These are phyloP conservation scores for Platypus cylindrus DNA, from an alignment of 2,888 invertebrate genomes.

Conservation along the genomic window DNA sequence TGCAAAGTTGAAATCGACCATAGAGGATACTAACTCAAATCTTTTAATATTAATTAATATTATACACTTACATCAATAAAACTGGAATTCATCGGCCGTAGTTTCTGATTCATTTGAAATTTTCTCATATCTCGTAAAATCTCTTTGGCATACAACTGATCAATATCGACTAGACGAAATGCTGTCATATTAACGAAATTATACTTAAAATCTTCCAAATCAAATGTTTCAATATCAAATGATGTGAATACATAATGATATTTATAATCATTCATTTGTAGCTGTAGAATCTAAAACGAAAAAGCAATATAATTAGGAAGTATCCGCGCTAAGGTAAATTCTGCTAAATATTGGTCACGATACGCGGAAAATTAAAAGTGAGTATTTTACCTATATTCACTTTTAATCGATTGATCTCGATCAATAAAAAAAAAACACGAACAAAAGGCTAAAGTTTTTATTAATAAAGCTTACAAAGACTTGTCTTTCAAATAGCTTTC, in stretches of 20 bases:
- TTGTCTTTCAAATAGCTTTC: no score
- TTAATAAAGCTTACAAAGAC: no score
- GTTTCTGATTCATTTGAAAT: slow-evolving; percentile 39
- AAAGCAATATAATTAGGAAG: neutral
- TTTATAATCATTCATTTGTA: slow-evolving; percentile 76
- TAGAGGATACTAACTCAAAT: no score
- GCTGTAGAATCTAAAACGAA: slow-evolving; percentile 55
- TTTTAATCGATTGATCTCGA: no score
- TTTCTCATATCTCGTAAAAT: slow-evolving; percentile 58
- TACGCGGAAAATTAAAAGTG: no score
- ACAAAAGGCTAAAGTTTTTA: no score
- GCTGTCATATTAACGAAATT: slow-evolving; percentile 67
- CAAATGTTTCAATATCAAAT: slow-evolving; percentile 52
- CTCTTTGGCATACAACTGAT: slow-evolving; percentile 51
- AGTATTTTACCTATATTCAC: no score
- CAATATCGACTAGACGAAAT: slow-evolving; percentile 58
- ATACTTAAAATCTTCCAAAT: slow-evolving; percentile 59
- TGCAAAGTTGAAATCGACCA: no score
- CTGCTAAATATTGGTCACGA: no score
- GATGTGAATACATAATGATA: slow-evolving; percentile 74
- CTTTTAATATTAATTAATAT: no score
- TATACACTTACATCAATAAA: slow-evolving; percentile 33
- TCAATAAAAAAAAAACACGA: neutral
- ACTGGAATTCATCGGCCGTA: slow-evolving; percentile 27
- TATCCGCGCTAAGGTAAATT: no score